A percentile compares a stretch with the other conserved stretches of the same genome.
Evolutionary conservation across 1,140 invertebrate species (phyloP).

Genomic region (Aethina tumida): DNA sequence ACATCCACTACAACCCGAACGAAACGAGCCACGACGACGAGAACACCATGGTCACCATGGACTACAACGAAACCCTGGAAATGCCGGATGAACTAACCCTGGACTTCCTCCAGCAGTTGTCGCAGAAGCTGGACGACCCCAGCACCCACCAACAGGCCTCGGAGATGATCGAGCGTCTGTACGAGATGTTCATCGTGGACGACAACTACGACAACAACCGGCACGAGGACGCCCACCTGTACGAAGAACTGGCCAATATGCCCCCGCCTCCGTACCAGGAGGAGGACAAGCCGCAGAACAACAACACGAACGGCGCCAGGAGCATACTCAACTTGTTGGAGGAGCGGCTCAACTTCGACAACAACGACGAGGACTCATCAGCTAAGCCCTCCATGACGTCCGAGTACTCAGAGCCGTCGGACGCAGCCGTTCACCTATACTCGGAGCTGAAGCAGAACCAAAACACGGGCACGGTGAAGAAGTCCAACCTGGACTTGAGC

Average conservation of each 20-base stretch:
- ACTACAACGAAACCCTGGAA: slow-evolving; percentile 45
- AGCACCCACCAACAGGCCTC: slow-evolving; percentile 61
- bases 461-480: slow-evolving; percentile 35
- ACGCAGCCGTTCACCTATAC: slow-evolving; percentile 58
- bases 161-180: slow-evolving; percentile 68
- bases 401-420: slow-evolving; percentile 63
- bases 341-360: slow-evolving; percentile 40
- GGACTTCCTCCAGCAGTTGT: slow-evolving; percentile 57
- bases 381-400: slow-evolving; percentile 46
- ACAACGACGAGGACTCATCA: slow-evolving; percentile 36
- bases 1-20: slow-evolving; percentile 26
- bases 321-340: slow-evolving; percentile 32
- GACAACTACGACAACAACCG: slow-evolving; percentile 56
- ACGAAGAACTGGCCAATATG: slow-evolving; percentile 47
- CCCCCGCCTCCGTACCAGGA: slow-evolving; percentile 21
- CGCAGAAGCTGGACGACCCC: slow-evolving; percentile 59
- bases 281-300: slow-evolving; percentile 33
- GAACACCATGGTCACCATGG: slow-evolving; percentile 36
- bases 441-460: slow-evolving; percentile 50
- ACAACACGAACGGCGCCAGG: slow-evolving; percentile 28
- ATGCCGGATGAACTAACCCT: slow-evolving; percentile 64
- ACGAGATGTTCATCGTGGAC: slow-evolving; percentile 66
- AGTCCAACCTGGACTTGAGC: slow-evolving; percentile 46
- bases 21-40: slow-evolving; percentile 34
- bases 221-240: slow-evolving; percentile 50